These are phyloP conservation scores for Sinocyclocheilus anshuiensis DNA, from an alignment of 2,113 vertebrate species.

Conservation along the genomic window DNA sequence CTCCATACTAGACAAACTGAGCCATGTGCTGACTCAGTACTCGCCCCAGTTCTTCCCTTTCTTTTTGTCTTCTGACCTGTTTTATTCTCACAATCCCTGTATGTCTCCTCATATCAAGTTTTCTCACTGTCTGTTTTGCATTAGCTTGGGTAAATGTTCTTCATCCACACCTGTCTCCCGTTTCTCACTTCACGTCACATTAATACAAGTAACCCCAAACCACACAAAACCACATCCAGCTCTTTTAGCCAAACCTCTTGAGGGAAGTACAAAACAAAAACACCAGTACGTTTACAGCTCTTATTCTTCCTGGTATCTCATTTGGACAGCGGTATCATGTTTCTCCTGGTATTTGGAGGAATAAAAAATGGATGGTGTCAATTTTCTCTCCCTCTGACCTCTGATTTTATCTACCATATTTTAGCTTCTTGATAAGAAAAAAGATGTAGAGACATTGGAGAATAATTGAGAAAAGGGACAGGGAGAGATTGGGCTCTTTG, in stretches of 20 bases:
- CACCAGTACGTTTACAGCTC: background rate
- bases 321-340: background rate
- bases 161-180: slow-evolving; percentile 14
- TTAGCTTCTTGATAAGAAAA: background rate
- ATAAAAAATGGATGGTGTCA: background rate
- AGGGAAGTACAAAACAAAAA: slow-evolving; percentile 15
- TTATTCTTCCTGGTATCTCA: background rate
- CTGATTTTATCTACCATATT: slow-evolving; percentile 2
- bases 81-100: background rate
- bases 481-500: background rate
- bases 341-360: slow-evolving; percentile 21
- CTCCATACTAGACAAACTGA: background rate
- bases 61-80: background rate
- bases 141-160: background rate
- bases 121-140: background rate
- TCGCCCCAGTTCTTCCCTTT: background rate
- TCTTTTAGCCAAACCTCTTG: slow-evolving; percentile 12
- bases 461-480: background rate
- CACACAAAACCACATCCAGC: background rate
- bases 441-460: background rate
- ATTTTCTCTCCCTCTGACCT: slow-evolving; percentile 4
- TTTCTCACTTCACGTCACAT: slow-evolving; percentile 3
- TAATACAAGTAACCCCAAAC: background rate
- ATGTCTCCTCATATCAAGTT: slow-evolving; percentile 2
- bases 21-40: background rate